These are phyloP conservation scores for Palythoa grandis DNA, from an alignment of 92 coral and sea anemone genomes.

Conservation along the genomic window DNA sequence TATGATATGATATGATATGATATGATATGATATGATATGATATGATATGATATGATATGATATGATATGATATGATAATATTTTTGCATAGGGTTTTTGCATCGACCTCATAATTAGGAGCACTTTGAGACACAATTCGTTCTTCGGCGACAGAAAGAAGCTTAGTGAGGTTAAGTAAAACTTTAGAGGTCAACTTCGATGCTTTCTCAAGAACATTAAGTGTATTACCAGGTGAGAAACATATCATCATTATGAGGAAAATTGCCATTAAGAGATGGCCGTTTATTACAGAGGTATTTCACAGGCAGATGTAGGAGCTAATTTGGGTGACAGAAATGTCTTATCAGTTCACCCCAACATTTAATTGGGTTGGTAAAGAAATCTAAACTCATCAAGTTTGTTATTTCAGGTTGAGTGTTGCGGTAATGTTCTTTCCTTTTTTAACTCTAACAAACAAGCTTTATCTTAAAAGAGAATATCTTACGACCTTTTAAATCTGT, in stretches of 20 bases:
- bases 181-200: neutral
- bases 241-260: neutral
- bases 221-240: neutral
- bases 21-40: too few relatives aligned
- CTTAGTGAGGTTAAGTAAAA: too few relatives aligned
- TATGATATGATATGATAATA: too few relatives aligned
- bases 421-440: neutral
- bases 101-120: too few relatives aligned
- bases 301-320: neutral
- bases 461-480: neutral
- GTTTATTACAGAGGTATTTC: neutral
- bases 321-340: neutral
- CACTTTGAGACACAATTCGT: too few relatives aligned
- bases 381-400: neutral
- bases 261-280: neutral
- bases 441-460: neutral
- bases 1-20: too few relatives aligned
- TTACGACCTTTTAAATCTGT: neutral
- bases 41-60: too few relatives aligned
- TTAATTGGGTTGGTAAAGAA: neutral
- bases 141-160: too few relatives aligned
- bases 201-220: neutral
- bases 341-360: neutral
- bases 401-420: neutral
- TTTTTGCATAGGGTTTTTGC: too few relatives aligned